Conservation (phyloP, 2,113 vertebrate species). For the Castor canadensis region DNA sequence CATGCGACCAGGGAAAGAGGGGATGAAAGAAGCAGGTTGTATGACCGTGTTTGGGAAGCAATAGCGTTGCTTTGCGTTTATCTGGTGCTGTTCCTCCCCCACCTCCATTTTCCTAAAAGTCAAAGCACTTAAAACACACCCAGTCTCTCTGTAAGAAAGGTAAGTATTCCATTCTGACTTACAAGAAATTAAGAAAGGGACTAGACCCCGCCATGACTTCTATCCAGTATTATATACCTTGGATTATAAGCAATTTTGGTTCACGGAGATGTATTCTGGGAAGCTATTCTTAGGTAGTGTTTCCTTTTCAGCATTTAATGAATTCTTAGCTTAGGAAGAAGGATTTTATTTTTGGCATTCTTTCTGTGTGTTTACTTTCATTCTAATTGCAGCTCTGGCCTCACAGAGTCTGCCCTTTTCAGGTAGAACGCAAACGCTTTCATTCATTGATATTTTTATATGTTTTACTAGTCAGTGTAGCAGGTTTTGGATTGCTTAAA, state of each 20-base stretch:
- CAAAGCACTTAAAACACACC: conserved; percentile 51
- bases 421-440: background rate
- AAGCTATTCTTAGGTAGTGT: background rate
- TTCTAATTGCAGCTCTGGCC: background rate
- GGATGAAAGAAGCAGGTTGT: background rate
- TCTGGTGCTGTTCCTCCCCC: background rate
- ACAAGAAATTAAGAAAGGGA: background rate
- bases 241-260: background rate
- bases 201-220: background rate
- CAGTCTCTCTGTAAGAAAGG: conserved; percentile 26
- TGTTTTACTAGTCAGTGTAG: background rate
- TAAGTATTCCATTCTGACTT: conserved; percentile 21
- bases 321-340: background rate
- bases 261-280: background rate
- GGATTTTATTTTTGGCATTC: background rate
- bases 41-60: background rate
- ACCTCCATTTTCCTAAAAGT: conserved; percentile 22
- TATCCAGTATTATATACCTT: background rate
- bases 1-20: background rate
- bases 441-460: background rate
- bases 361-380: background rate
- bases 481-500: conserved; percentile 19
- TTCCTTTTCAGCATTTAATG: background rate
- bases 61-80: background rate
- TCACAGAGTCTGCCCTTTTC: background rate